These are phyloP conservation scores for Polypedilum pembai DNA, from an alignment of 1,140 invertebrate species.

Conservation along the genomic window DNA sequence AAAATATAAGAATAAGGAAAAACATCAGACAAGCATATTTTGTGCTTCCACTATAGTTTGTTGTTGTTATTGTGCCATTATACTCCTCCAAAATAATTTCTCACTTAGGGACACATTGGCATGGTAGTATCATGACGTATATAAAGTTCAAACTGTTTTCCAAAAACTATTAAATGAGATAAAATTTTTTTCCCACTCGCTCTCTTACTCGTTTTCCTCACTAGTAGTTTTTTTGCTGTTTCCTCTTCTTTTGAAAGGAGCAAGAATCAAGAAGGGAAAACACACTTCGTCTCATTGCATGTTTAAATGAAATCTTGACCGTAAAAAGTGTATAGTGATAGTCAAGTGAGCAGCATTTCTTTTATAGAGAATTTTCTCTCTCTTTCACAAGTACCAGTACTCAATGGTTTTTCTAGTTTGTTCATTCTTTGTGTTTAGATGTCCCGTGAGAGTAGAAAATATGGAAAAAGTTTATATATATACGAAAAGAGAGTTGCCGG, in stretches of 20 bases:
- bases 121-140: neutral
- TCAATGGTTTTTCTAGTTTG: slow-evolving; percentile 28
- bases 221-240: no score
- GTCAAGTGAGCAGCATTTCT: slow-evolving; percentile 22
- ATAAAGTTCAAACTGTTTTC: slow-evolving; percentile 26
- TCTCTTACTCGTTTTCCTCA: no score
- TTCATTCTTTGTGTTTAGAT: slow-evolving; percentile 28
- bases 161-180: slow-evolving; percentile 28
- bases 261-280: neutral
- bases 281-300: slow-evolving; percentile 22
- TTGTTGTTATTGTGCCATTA: slow-evolving; percentile 22
- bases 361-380: slow-evolving; percentile 12
- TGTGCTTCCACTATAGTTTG: neutral
- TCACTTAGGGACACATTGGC: slow-evolving; percentile 11
- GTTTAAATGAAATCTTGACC: slow-evolving; percentile 24
- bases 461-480: slow-evolving; percentile 29
- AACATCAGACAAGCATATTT: slow-evolving; percentile 12
- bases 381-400: slow-evolving; percentile 24
- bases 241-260: no score
- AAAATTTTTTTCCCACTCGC: neutral
- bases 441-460: slow-evolving; percentile 24
- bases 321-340: slow-evolving; percentile 1
- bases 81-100: slow-evolving; percentile 22
- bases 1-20: neutral
- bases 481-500: slow-evolving; percentile 14